Conservation (phyloP, 2,888 invertebrate genomes). For the Heliconius ismenius region DNA sequence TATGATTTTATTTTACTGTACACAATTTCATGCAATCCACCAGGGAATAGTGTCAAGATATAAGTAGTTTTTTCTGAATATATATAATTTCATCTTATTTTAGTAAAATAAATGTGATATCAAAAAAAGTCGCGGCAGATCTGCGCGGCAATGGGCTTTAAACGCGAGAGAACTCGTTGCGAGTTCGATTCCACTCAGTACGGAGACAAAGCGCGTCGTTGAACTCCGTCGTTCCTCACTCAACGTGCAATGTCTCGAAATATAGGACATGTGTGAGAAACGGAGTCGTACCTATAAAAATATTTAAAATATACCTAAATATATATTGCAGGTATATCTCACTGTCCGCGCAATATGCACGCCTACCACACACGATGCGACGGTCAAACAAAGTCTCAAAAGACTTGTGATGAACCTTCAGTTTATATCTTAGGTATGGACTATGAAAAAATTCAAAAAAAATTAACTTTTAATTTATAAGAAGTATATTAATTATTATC, state of each 20-base stretch:
- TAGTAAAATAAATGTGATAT: background rate
- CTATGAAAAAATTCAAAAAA: background rate
- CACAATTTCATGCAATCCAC: background rate
- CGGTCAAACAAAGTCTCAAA: slow-evolving; percentile 58
- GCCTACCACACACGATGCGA: slow-evolving; percentile 70
- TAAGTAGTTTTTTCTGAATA: background rate
- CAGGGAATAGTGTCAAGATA: background rate
- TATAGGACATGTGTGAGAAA: too few species aligned
- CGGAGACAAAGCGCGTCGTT: too few species aligned
- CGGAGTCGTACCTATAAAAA: too few species aligned
- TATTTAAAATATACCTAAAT: background rate
- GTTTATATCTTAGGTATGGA: slow-evolving; percentile 55
- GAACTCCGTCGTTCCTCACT: too few species aligned
- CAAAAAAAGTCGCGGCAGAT: too few species aligned
- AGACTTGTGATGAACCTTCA: slow-evolving; percentile 56
- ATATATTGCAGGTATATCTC: slow-evolving; percentile 57
- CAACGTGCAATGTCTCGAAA: too few species aligned
- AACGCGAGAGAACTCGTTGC: too few species aligned
- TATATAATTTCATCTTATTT: background rate
- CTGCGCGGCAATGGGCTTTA: too few species aligned
- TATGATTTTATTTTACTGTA: background rate
- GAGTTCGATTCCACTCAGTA: too few species aligned
- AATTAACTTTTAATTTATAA: background rate
- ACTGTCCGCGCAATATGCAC: slow-evolving; percentile 64
- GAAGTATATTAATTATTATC: too few species aligned